Evolutionary conservation across 2,888 invertebrate species (phyloP), one percentile per base, ranked within the genome.

Genomic region (Chironomus tentans): DNA sequence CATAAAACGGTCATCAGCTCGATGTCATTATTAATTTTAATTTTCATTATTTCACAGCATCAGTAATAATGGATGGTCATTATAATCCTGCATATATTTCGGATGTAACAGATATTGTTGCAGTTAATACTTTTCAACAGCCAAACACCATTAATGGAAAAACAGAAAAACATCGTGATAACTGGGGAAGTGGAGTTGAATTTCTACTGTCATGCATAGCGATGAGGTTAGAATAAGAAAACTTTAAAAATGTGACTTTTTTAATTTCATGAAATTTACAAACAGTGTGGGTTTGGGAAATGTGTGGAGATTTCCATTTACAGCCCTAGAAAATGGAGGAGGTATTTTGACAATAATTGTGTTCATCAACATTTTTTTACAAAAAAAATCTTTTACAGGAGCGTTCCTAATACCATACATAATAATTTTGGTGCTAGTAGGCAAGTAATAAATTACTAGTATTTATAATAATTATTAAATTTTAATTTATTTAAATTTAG

Each of bases 301-400:
- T 79, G 87, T 90, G 13, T 90, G 89, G 90, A 84, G 89, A 71
- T 90, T 90, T 81, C 89, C 89, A 0, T 89, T 88, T 81, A 87
- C 87, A 0, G 90, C 89, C 0, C 86, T 88, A 79, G 87, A 88
- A 79, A 90, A 90, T 80, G 90, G 90, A 0, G 90, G 90, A 1
- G 90, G 89, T 4, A 18, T 12, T 3, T 50, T 50, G 50, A 50
- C 5, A n/a, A n/a, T n/a, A 6, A 18, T 18, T 15, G 5, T n/a
- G 5, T 50, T 10, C 50, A 15, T 50, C 1, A 28, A 28, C 5
- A 28, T 28, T 28, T 28, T 24, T n/a, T n/a, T n/a, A 24, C 7
- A 13, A n/a, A 4, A 5, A 50, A 1, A 50, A 15, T n/a, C 6
- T n/a, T 48, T 48, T 4, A 18, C 15, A 56, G 56, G 56, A 18